phyloP scores from a whole-genome alignment of 2,113 vertebrate genomes.

The Stercorarius parasiticus region DNA sequence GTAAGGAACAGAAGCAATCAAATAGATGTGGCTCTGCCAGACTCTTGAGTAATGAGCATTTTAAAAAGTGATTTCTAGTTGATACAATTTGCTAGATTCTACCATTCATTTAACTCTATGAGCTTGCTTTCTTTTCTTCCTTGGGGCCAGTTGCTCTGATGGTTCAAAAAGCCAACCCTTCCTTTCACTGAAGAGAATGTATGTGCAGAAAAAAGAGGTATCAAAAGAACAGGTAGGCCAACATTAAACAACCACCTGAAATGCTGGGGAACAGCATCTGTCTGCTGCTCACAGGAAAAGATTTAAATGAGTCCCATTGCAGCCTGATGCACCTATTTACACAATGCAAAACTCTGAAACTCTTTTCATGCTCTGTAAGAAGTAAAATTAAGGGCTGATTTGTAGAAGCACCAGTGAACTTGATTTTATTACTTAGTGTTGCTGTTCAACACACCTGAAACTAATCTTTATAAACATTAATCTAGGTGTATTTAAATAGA shows the following conservation, averaged over 20 bases:
- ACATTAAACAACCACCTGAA: background rate
- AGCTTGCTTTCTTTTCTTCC: background rate
- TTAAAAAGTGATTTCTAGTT: background rate
- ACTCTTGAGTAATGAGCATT: background rate
- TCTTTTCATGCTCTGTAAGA: background rate
- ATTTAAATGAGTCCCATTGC: background rate
- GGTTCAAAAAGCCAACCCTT: background rate
- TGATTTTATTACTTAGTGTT: background rate
- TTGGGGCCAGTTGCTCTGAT: background rate
- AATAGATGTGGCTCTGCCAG: background rate
- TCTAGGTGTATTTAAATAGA: background rate
- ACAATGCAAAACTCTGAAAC: background rate
- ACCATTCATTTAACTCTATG: background rate
- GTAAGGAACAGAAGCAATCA: constrained; percentile 11
- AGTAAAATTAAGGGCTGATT: background rate
- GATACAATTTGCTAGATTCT: background rate
- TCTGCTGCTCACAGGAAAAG: background rate
- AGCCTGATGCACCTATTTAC: background rate
- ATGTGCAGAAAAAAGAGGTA: background rate
- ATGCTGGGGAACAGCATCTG: background rate
- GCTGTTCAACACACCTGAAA: background rate
- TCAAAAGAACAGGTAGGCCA: background rate
- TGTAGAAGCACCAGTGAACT: background rate
- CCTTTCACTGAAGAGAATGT: background rate
- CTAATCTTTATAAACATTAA: background rate